Evolutionary conservation across 2,888 invertebrate species (phyloP), one percentile per base, ranked within the genome.

Genomic region (Calameuta filiformis): DNA sequence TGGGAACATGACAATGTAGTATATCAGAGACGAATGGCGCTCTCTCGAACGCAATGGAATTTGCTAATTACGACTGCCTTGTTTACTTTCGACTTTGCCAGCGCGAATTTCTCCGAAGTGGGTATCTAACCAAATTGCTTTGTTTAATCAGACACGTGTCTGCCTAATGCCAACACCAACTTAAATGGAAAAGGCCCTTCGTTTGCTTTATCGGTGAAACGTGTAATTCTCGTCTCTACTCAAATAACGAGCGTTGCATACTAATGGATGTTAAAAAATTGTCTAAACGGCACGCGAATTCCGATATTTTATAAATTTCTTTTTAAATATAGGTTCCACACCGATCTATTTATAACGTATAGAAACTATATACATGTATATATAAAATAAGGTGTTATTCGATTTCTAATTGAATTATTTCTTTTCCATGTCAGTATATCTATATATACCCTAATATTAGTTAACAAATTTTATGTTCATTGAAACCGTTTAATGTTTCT

Each of bases 111-210:
- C 23, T 23, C 23, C 23, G 9, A 56, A 23, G 1, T 56, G 6
- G 23, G 56, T 23, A 56, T 56, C 56, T 56, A 56, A 56, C 56
- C 6, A 56, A 23, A 56, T 56, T 56, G 71, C 12, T 71, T 34
- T 23, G 33, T 71, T 71, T 71, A 71, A 71, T 71, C 31, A 71
- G 33, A 34, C 71, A 71, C 71, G 71, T 71, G 23, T 34, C 71
- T 31, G 33, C 23, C 33, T 71, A 71, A 71, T 33, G 33, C 31
- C 71, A 34, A 15, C 30, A 34, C 23, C 6, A 71, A 71, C 71
- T 71, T 71, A 71, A 71, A 23, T 12, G 12, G 33, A 2, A 56
- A 56, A 12, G 71, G 31, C 12, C 3, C 34, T 71, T 30, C 15
- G 71, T 31, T 71, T 71, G 71, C 9, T 71, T 71, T 71, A 71